Evolutionary conservation across 2,888 invertebrate genomes (phyloP), one percentile per base, ranked within the genome.

Genomic region (Resseliella maxima): DNA sequence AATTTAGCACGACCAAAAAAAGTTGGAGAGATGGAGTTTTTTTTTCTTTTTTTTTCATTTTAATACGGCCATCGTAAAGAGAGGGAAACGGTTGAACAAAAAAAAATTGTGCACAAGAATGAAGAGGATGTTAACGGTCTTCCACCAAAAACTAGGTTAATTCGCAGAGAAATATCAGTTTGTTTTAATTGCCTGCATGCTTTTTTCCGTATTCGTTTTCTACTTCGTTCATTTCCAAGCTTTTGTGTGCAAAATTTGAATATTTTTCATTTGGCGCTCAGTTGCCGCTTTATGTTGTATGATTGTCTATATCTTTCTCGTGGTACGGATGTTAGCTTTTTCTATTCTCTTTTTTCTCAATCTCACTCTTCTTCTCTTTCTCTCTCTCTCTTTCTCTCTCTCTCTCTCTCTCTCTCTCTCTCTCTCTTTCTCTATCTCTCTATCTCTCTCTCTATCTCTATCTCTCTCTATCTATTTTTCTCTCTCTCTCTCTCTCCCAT

Each of bases 91-190:
- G 15, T 15, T 18, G 46, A 50, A 64, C 3, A 64, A 72, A 72
- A 72, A 72, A 72, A 72, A 72, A 54, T 54, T 83, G n/a, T 21
- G 24, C 38, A n/a, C 83, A 83, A 38, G 38, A 83, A 38, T 38
- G 83, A 24, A 38, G 38, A 24, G 36, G 24, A 83, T 83, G 83
- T 24, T 83, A 83, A n/a, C 83, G 38, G 38, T 83, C 83, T 83
- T 83, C 83, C 38, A 38, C 38, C 8, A 83, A 83, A 83, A 83
- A 83, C n/a, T 83, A 38, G 83, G 83, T 83, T 83, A 83, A 83
- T 83, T 83, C 83, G 83, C 24, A 24, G 83, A 83, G 83, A 83
- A 38, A 83, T 83, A 83, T 83, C 83, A 83, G 83, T 83, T 83
- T 83, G 83, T 83, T 83, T 83, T 83, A 83, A 83, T 83, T 83